Percentiles rank a stretch among this genome's conserved stretches.
These are phyloP conservation scores for Tupaia chinensis DNA, from an alignment of 2,113 vertebrate genomes.

Conservation along the genomic window DNA sequence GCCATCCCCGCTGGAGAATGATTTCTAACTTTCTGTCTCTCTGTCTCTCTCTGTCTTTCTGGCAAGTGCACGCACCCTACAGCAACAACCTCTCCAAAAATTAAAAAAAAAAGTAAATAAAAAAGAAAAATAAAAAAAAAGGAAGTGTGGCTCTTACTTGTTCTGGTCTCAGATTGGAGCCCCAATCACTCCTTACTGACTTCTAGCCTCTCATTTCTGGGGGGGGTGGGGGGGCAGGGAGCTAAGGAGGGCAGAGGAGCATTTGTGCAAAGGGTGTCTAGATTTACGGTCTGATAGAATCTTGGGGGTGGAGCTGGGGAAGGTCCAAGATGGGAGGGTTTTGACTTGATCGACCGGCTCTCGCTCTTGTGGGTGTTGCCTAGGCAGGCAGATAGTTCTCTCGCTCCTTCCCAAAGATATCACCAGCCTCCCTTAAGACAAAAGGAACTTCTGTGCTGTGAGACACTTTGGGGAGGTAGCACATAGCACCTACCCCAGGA, in stretches of 20 bases:
- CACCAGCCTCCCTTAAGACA: not conserved
- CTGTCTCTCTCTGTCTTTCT: too few species aligned
- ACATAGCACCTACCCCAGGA: not conserved
- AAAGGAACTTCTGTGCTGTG: not conserved
- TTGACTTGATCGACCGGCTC: slow-evolving; percentile 8
- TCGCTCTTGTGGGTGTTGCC: slow-evolving; percentile 2
- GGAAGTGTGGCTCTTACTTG: not conserved
- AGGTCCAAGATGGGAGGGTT: not conserved
- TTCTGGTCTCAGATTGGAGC: not conserved
- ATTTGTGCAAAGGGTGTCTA: not conserved
- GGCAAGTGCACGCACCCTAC: too few species aligned
- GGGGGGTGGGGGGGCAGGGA: not conserved
- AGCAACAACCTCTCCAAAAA: too few species aligned
- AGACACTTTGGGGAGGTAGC: not conserved
- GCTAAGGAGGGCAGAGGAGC: not conserved
- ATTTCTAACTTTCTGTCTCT: too few species aligned
- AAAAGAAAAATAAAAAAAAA: not conserved
- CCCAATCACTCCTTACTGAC: not conserved
- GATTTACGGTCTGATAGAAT: slow-evolving; percentile 33
- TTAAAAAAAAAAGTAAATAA: too few species aligned
- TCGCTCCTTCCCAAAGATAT: not conserved
- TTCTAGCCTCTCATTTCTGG: not conserved
- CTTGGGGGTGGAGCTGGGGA: not conserved
- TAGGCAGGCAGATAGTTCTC: not conserved
- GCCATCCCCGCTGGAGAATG: too few species aligned